These are phyloP conservation scores for Phocoena phocoena DNA, from an alignment of 2,113 vertebrate genomes.

Conservation along the genomic window DNA sequence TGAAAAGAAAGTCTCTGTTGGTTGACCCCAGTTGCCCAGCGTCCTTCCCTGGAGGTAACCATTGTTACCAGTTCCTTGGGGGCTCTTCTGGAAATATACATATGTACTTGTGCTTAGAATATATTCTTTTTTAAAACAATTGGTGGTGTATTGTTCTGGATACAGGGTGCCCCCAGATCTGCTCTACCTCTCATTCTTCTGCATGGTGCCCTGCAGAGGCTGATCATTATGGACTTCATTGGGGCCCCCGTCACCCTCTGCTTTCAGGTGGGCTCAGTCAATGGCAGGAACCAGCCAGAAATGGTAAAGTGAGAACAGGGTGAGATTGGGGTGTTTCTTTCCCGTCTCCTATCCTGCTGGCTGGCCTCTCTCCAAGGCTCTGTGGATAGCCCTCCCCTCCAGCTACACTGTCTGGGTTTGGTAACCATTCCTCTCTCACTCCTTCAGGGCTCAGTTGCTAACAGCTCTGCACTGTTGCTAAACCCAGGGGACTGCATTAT, in stretches of 20 bases:
- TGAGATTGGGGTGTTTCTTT: neutral
- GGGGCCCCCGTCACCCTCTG: neutral
- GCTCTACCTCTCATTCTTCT: neutral
- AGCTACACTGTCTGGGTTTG: neutral
- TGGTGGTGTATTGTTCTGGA: neutral
- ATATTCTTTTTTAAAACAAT: neutral
- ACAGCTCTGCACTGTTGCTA: neutral
- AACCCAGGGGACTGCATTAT: neutral
- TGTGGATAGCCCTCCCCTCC: no score
- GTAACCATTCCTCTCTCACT: neutral
- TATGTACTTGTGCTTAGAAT: neutral
- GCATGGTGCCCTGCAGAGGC: rapidly evolving
- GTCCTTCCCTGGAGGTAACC: neutral
- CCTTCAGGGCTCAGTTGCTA: neutral
- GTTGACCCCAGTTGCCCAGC: neutral
- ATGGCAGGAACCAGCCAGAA: neutral
- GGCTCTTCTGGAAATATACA: neutral
- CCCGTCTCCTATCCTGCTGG: neutral
- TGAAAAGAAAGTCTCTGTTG: neutral
- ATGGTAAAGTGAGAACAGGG: neutral
- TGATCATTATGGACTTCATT: neutral
- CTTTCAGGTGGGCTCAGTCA: neutral
- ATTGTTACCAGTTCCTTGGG: neutral
- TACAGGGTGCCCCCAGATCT: no score
- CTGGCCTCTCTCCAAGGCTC: neutral